Evolutionary conservation across 1,140 invertebrate species (phyloP), one percentile per base, ranked within the genome.

Genomic region (Caenorhabditis briggsae): DNA sequence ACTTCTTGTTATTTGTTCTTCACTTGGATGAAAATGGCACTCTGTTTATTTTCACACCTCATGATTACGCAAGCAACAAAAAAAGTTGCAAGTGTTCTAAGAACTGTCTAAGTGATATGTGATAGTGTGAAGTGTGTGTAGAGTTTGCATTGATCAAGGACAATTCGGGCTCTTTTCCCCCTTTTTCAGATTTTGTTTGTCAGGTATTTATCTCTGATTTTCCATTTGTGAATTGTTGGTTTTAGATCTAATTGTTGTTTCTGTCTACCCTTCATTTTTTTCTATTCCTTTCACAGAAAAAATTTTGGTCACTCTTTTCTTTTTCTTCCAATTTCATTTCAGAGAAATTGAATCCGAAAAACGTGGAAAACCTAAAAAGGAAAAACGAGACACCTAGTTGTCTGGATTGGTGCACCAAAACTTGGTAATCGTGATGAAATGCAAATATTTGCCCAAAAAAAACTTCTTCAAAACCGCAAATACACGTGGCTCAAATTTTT

Each of bases 31-130:
- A 20, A 18, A 70, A 70, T 9, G 70, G 48, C 23, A 20, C 46
- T 78, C 46, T 78, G 23, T 50, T 78, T 78, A 78, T 78, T 78
- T 50, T 78, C 43, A 78, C 70, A 78, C 70, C 70, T 78, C 50
- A 78, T 78, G 70, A 78, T 78, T 50, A 48, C 70, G 70, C 70
- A 78, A 50, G 53, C 7, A 70, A n/a, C 7, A 70, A 20, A 78
- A 78, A 78, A 78, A 78, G 46, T 23, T 50, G 70, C 70, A 78
- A 78, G 70, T 11, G 70, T 78, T 78, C 70, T 78, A 50, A 78
- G 46, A 50, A 78, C 43, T 78, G 70, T 78, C 70, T 78, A 78
- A 18, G 50, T 53, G 9, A 53, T 33, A 33, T 2, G 33, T 70
- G 64, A 11, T 8, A 7, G 41, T 46, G 5, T 5, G 23, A 53